Conservation (phyloP, 1,140 invertebrate genomes). For the Plutomurus gul region DNA sequence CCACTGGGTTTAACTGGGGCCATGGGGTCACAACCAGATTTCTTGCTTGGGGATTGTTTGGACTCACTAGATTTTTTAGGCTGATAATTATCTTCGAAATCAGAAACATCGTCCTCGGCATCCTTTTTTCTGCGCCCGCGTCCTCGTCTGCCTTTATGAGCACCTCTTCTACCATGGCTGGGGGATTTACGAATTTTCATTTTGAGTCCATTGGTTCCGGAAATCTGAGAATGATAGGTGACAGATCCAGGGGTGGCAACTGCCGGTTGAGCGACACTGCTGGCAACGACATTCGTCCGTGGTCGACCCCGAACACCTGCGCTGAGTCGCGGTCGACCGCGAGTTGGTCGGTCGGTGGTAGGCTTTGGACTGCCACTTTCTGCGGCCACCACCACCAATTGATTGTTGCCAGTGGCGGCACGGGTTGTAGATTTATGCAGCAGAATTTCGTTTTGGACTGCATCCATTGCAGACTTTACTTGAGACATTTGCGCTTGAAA, state of each 20-base stretch:
- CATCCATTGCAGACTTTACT: constrained; percentile 53
- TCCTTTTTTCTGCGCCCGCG: constrained; percentile 55
- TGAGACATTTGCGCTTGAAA: constrained; percentile 54
- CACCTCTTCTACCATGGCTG: constrained; percentile 49
- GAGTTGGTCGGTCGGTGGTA: too few relatives aligned
- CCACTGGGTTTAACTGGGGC: constrained; percentile 59
- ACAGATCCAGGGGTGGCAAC: background rate
- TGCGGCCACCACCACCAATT: background rate
- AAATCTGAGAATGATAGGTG: constrained; percentile 50
- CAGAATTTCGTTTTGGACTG: constrained; percentile 43
- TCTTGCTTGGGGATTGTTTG: background rate
- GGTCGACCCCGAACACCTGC: background rate
- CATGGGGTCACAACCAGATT: constrained; percentile 6
- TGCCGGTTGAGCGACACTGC: background rate
- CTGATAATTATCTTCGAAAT: constrained; percentile 58
- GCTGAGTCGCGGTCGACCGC: too few relatives aligned
- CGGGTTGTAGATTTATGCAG: background rate
- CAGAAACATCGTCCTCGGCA: constrained; percentile 60
- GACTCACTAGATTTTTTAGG: constrained; percentile 12
- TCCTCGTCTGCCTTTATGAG: constrained; percentile 57
- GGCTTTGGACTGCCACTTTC: background rate
- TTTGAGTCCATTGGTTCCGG: constrained; percentile 63
- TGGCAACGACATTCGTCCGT: background rate
- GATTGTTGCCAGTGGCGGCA: background rate
- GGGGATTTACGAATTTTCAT: constrained; percentile 67